Base-by-base conservation (phyloP, 2,113 vertebrate species). In the Zosterops japonicus region DNA sequence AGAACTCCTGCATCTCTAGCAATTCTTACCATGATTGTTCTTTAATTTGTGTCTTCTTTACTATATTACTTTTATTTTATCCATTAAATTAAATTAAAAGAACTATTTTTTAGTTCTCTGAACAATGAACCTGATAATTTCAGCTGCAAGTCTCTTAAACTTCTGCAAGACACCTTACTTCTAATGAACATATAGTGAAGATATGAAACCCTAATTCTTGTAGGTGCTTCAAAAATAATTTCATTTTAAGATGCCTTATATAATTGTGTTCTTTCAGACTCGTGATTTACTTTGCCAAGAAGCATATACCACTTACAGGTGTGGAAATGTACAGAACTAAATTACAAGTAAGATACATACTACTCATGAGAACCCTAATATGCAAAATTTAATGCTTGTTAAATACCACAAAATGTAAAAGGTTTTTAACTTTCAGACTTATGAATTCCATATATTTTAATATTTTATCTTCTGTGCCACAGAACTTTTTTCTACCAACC, bases 401-500 rank as follows among this genome's bases (percentile, higher is more conserved):
- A 82, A 77, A 60, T 19, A 61, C 12, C 11, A 1, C 3, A 67
- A 74, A 89, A 67, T 70, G 8, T 24, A 55, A 68, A 89, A 55
- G 6, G 5, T 50, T 93, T 88, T 28, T 82, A 96, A 75, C 27
- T 83, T 85, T 87, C 69, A 88, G 10, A 31, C 8, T 60, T 89
- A 53, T 88, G 23, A 77, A 67, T 93, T 94, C 56, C 47, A 60
- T 86, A 69, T 67, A 61, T 72, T 86, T 90, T 88, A 95, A 79
- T 83, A 90, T 97, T 93, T 94, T 86, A 94, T 87, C 41, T 94
- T 82, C 50, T 80, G 16, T 76, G 33, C 11, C 63, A 25, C 78
- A 87, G 64, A 97, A 96, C 31, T 83, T 97, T 95, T 95, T 93
- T 27, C 84, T 82, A 57, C 36, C 28, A 80, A 83, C 39, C 74